Conservation (phyloP, 2,888 invertebrate species). For the Frankliniella intonsa region DNA sequence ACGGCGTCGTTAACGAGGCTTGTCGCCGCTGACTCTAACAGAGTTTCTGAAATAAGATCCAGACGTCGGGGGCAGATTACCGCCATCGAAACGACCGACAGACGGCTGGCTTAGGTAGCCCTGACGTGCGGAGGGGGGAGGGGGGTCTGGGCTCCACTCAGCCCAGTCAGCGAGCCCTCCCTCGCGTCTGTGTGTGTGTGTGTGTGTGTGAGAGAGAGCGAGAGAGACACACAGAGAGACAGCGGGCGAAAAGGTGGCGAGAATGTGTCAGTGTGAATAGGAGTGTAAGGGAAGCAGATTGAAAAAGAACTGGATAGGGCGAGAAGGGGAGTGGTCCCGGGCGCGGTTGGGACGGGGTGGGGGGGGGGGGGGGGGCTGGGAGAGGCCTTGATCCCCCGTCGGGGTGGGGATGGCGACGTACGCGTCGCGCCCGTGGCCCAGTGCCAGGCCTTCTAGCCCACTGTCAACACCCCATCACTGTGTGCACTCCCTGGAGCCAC, state of each 20-base stretch:
- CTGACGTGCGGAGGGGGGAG: not conserved
- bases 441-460: not conserved
- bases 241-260: not conserved
- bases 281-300: not conserved
- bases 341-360: not conserved
- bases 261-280: not conserved
- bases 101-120: not conserved
- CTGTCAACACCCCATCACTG: constrained; percentile 13
- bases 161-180: too few species aligned
- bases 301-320: not conserved
- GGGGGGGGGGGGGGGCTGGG: not conserved
- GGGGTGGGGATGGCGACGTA: too few species aligned
- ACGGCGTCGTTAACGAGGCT: not conserved
- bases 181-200: too few species aligned
- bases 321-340: not conserved
- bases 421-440: not conserved
- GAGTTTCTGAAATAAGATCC: not conserved
- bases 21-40: not conserved
- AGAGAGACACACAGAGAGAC: not conserved
- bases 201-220: not conserved
- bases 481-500: not conserved
- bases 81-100: not conserved
- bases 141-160: too few species aligned
- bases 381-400: not conserved
- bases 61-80: not conserved